Percentiles rank a stretch among this genome's conserved stretches.
phyloP scores from a whole-genome alignment of 1,140 invertebrate genomes.

The Dryas iulia region DNA sequence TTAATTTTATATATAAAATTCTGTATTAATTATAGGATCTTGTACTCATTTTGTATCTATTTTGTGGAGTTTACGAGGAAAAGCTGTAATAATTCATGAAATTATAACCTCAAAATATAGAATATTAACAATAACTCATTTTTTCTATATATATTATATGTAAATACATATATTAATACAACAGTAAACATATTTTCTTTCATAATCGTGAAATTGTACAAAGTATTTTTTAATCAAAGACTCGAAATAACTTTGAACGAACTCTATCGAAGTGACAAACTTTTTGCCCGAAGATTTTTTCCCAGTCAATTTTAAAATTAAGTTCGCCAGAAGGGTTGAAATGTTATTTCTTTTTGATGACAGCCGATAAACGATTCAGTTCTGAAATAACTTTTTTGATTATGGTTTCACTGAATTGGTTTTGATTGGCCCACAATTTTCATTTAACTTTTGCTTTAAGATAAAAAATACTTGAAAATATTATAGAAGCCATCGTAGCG shows the following conservation, averaged over 20 bases:
- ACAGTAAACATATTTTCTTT: too few species aligned
- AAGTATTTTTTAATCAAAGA: neutral
- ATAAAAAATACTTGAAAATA: too few species aligned
- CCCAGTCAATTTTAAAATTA: slow-evolving; percentile 61
- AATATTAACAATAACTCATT: too few species aligned
- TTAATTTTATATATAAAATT: neutral
- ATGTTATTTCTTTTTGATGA: slow-evolving; percentile 71
- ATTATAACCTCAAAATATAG: too few species aligned
- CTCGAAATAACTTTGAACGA: slow-evolving; percentile 18
- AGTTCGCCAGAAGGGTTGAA: slow-evolving; percentile 57
- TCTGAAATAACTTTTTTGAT: slow-evolving; percentile 58
- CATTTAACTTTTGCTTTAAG: slow-evolving; percentile 48
- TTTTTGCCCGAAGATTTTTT: slow-evolving; percentile 37
- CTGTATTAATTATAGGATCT: too few species aligned
- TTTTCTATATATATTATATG: too few species aligned
- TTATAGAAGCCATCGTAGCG: too few species aligned
- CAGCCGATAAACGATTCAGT: slow-evolving; percentile 67
- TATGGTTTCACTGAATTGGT: slow-evolving; percentile 49
- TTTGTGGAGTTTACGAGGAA: too few species aligned
- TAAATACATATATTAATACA: too few species aligned
- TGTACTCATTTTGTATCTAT: too few species aligned
- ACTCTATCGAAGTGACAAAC: slow-evolving; percentile 33
- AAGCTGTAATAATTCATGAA: too few species aligned
- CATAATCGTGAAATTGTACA: too few species aligned
- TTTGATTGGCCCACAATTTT: slow-evolving; percentile 51